Base-by-base conservation (phyloP, 1,140 invertebrate species). In the Colletes latitarsis region DNA sequence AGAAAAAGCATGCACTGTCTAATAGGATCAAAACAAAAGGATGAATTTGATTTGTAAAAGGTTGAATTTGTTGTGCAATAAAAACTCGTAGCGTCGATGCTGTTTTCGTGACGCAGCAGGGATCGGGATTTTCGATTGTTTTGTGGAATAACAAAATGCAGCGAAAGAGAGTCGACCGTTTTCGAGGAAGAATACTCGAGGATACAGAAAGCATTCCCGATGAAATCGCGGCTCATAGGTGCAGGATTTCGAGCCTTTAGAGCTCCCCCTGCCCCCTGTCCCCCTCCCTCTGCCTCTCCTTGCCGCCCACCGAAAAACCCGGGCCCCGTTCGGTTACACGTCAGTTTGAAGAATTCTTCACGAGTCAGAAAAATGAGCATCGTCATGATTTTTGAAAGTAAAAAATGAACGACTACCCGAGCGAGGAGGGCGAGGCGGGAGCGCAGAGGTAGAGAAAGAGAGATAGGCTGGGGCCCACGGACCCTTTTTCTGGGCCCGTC, bases 361-460 rank as follows among this genome's bases (percentile, higher is more conserved):
- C 91, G 92, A 93, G 92, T 92, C 91, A 93, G 92, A 93, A 93
- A 93, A 93, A 93, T 93, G 92, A 93, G 92, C 93, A 93, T 93
- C 92, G 93, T 93, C 93, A 93, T 93, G 93, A 93, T 93, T 93
- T 93, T 93, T 93, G 93, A 93, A 93, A 93, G 93, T 93, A 93
- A 93, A 93, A 93, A 93, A 93, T 93, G 92, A 93, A 91, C 84
- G 88, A 90, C 84, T 85, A 72, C 52, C 43, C 30, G 66, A 53
- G 57, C 68, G 21, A 79, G 63, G 57, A 58, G 41, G 19, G 52
- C 60, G 46, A 57, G 17, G 14, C 41, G 64, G n/a, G 81, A 62
- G 60, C 64, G 70, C 46, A 57, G 57, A 74, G 21, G 46, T 21
- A 67, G 66, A 78, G 58, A 73, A 58, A 57, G 62, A 69, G 55